Percentiles rank a stretch among this genome's conserved stretches.
These are phyloP conservation scores for Dendrolimus houi DNA, from an alignment of 2,888 invertebrate genomes.

Conservation along the genomic window DNA sequence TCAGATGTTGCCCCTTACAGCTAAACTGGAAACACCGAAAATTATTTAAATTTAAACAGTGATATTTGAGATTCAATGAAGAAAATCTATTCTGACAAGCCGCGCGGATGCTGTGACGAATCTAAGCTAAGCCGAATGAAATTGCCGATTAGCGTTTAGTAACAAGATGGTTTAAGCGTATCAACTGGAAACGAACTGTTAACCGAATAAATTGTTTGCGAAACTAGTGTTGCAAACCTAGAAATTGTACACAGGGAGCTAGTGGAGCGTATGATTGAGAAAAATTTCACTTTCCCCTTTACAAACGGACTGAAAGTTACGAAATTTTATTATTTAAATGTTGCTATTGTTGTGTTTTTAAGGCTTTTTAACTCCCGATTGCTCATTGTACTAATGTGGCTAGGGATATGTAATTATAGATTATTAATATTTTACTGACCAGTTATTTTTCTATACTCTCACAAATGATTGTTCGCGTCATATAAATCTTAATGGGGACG, in stretches of 20 bases:
- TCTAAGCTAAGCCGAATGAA: background rate
- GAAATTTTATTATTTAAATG: constrained; percentile 26
- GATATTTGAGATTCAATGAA: too few species aligned
- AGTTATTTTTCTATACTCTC: too few species aligned
- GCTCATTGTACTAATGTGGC: too few species aligned
- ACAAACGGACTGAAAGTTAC: constrained; percentile 55
- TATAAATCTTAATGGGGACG: too few species aligned
- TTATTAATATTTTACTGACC: too few species aligned
- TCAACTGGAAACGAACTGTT: background rate
- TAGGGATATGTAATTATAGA: too few species aligned
- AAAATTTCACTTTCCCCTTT: constrained; percentile 64
- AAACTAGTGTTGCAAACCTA: constrained; percentile 56
- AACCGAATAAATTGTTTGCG: constrained; percentile 16
- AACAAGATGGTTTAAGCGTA: background rate
- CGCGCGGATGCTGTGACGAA: background rate
- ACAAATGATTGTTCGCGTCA: too few species aligned
- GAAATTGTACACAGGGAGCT: constrained; percentile 61
- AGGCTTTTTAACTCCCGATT: too few species aligned
- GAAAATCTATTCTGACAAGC: background rate
- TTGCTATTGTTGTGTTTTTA: too few species aligned
- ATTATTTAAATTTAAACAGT: too few species aligned
- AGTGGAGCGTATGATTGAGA: constrained; percentile 72
- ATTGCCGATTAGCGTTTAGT: background rate
- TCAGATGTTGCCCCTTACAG: too few species aligned
- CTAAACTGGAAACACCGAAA: too few species aligned